Evolutionary conservation across 2,888 invertebrate genomes (phyloP).

Genomic region (Lysandra coridon): DNA sequence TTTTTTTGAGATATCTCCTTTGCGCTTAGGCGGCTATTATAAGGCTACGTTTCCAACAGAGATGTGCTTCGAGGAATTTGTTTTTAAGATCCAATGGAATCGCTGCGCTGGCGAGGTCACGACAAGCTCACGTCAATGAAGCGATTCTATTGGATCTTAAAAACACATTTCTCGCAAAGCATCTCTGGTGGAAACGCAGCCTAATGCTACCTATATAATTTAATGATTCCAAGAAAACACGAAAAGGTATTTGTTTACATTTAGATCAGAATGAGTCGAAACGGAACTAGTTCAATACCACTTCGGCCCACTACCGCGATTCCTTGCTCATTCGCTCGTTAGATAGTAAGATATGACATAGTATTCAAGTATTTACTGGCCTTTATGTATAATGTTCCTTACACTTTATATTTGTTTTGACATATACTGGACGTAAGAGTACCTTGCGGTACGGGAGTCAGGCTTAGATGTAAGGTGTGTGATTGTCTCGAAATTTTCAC

Average conservation of each 20-base stretch:
- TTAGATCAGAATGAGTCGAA: background rate
- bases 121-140: no score
- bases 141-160: no score
- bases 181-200: no score
- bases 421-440: constrained; percentile 57
- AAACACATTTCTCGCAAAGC: no score
- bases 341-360: constrained; percentile 71
- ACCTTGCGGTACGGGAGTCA: constrained; percentile 63
- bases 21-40: no score
- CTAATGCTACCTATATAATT: background rate
- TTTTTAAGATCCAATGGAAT: no score
- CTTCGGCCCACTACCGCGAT: constrained; percentile 29
- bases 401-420: constrained; percentile 47
- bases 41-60: no score
- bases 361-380: constrained; percentile 73
- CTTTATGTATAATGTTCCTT: constrained; percentile 66
- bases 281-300: constrained; percentile 38
- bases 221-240: no score
- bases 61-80: no score
- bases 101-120: no score
- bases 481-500: constrained; percentile 61
- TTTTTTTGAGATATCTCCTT: no score
- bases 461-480: constrained; percentile 68
- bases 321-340: constrained; percentile 73
- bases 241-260: background rate